Percentiles rank a stretch among this genome's conserved stretches.
Conservation (phyloP, 1,140 invertebrate species). For the Hylyphantes graminicola region DNA sequence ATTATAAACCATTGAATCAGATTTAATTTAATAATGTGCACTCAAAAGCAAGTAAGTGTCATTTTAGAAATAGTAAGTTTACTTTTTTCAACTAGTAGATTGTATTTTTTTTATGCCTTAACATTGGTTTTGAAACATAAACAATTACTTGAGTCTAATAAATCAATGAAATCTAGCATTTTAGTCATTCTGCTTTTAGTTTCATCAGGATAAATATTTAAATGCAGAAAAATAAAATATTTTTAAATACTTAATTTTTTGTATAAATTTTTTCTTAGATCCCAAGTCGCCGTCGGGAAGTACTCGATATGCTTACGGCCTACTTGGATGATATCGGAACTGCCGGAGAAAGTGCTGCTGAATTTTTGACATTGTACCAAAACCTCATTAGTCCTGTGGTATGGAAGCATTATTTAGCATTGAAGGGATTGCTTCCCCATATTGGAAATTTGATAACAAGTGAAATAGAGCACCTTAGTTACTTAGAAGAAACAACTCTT, state of each 20-base stretch:
- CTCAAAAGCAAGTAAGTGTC: too few species aligned
- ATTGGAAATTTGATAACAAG: conserved; percentile 86
- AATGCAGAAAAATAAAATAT: neutral
- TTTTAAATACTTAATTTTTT: neutral
- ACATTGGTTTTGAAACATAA: neutral
- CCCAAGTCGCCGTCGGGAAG: conserved; percentile 67
- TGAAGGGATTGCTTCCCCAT: conserved; percentile 81
- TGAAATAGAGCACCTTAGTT: conserved; percentile 87
- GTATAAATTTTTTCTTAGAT: conserved; percentile 47
- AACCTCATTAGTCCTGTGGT: conserved; percentile 81
- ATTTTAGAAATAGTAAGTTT: neutral
- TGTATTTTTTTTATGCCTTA: neutral
- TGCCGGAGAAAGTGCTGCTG: conserved; percentile 90
- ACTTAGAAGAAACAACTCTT: conserved; percentile 88
- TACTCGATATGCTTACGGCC: conserved; percentile 86
- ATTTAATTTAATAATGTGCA: too few species aligned
- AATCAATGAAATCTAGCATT: neutral
- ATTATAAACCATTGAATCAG: neutral
- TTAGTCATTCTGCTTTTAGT: neutral
- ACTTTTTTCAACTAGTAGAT: neutral
- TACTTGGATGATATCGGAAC: conserved; percentile 86
- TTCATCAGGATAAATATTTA: neutral
- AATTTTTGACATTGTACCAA: conserved; percentile 89
- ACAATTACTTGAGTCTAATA: neutral
- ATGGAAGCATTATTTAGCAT: conserved; percentile 84